Evolutionary conservation across 2,888 invertebrate species (phyloP), one percentile per base, ranked within the genome.

Genomic region (Pseudococcus longispinus): DNA sequence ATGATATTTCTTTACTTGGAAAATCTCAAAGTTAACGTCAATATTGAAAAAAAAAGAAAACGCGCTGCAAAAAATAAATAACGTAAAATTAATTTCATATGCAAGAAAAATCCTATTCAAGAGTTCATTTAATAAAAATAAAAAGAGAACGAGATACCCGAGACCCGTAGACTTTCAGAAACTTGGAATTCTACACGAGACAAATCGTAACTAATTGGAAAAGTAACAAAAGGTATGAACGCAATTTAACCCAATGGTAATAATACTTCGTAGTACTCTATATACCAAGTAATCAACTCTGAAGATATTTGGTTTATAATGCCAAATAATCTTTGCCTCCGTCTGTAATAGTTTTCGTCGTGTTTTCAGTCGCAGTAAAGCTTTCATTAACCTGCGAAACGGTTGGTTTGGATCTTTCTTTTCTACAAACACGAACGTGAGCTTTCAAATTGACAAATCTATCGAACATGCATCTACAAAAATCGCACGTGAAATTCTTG

Each of bases 371-470:
- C 1, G 11, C n/a, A 18, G 42, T 29, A 18, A 18, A 1, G 18
- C 3, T 80, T 3, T 80, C 77, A n/a, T 42, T 80, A 20, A 20
- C 18, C 8, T 42, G 77, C 1, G 29, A 42, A n/a, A 15, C 18
- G 29, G 77, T 0, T 11, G 46, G 86, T 51, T 80, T 86, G 20
- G 86, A 46, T 86, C 86, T 46, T 80, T 86, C 86, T 20, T 86
- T 86, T 51, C 46, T 80, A 32, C 86, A 86, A 20, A 87, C 65
- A 13, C 80, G 55, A 46, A 88, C 32, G 84, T 84, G 87, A 2
- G 87, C 88, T 84, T 88, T 88, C 55, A 88, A 84, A 60, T 88
- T 88, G 0, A 88, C 86, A 32, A 84, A 80, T 18, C 88, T 83
- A 55, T 87, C 88, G 60, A 88, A 84, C 37, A 29, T 65, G 15